phyloP scores from a whole-genome alignment of 2,797 vertebrate species.

The Mormyrops boulengeri region DNA sequence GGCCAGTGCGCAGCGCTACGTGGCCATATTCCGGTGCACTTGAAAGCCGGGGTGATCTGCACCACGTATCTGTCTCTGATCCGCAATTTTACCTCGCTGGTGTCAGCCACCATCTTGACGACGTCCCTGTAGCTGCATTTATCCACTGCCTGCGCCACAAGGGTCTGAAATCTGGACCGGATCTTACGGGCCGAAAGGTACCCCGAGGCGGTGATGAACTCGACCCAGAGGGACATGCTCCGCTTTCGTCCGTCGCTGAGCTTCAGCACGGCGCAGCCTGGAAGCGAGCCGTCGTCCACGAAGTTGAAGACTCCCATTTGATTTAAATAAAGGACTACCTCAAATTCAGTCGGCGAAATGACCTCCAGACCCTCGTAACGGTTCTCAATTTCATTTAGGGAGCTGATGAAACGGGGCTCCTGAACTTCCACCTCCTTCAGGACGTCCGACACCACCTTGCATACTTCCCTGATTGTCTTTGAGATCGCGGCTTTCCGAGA shows the following conservation, averaged over 20 bases:
- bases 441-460: constrained; percentile 81
- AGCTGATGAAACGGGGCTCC: constrained; percentile 84
- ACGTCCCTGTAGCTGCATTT: constrained; percentile 82
- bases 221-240: constrained; percentile 87
- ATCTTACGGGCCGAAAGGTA: constrained; percentile 85
- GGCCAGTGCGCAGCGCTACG: constrained; percentile 83
- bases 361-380: constrained; percentile 80
- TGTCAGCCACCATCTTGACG: constrained; percentile 83
- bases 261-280: constrained; percentile 81
- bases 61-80: constrained; percentile 79
- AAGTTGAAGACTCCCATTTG: constrained; percentile 89
- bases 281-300: constrained; percentile 80
- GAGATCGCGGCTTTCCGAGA: constrained; percentile 78
- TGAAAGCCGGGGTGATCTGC: constrained; percentile 82
- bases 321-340: constrained; percentile 82
- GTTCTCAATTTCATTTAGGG: constrained; percentile 80
- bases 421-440: constrained; percentile 83
- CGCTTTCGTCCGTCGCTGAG: constrained; percentile 80
- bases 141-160: constrained; percentile 82
- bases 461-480: constrained; percentile 80
- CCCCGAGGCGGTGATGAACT: constrained; percentile 84
- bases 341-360: constrained; percentile 78
- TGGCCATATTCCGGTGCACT: constrained; percentile 83
- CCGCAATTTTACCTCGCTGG: constrained; percentile 78
- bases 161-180: constrained; percentile 78